Percentiles rank a stretch among this genome's conserved stretches.
These are phyloP conservation scores for Phenganax subtilis DNA, from an alignment of 92 coral and sea anemone genomes.

Conservation along the genomic window DNA sequence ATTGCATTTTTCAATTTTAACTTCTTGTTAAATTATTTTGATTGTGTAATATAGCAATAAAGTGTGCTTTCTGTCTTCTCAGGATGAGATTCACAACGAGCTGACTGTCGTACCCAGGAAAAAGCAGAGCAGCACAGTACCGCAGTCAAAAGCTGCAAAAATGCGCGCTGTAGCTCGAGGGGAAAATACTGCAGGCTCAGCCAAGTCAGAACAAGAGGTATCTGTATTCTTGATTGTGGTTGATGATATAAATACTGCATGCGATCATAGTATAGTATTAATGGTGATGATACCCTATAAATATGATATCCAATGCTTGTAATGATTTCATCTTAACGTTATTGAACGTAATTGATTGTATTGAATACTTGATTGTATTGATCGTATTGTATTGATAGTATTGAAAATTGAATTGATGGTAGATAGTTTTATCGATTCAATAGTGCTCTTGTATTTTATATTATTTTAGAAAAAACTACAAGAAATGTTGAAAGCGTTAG, in stretches of 20 bases:
- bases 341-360: no score
- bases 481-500: constrained; percentile 89
- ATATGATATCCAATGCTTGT: not conserved
- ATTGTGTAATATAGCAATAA: not conserved
- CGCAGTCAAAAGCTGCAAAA: constrained; percentile 92
- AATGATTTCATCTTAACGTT: not conserved
- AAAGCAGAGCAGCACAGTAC: constrained; percentile 48
- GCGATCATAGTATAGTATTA: no score
- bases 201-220: constrained; percentile 72
- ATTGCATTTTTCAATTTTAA: no score
- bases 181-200: constrained; percentile 69
- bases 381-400: no score
- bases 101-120: constrained; percentile 69
- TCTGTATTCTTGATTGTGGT: no score
- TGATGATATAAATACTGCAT: no score
- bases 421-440: no score
- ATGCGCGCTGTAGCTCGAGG: constrained; percentile 97
- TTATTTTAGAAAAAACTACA: constrained; percentile 78
- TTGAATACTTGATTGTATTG: no score
- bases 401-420: not conserved
- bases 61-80: constrained; percentile 15
- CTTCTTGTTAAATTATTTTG: not conserved
- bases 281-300: no score
- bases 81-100: constrained; percentile 60
- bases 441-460: not conserved